A percentile compares a stretch with the other conserved stretches of the same genome.
Evolutionary conservation across 2,113 vertebrate species (phyloP).

Genomic region (Ptyas mucosa): DNA sequence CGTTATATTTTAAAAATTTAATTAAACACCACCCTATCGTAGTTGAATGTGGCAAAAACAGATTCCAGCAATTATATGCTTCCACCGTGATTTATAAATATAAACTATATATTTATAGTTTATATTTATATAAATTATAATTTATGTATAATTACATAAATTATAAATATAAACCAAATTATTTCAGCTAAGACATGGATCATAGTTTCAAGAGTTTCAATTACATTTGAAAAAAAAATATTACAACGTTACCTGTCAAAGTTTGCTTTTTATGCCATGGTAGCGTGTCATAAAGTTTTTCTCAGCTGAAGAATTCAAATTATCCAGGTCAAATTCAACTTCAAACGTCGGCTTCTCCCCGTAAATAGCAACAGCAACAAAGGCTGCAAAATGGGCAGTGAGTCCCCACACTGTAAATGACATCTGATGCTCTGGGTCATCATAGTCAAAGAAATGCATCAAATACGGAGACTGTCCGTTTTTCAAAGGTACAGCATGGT

Average conservation of each 20-base stretch:
- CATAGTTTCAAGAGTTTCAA: not conserved
- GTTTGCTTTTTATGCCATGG: constrained; percentile 65
- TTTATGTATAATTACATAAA: no score
- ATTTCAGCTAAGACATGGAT: not conserved
- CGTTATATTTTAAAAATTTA: not conserved
- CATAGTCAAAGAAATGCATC: constrained; percentile 75
- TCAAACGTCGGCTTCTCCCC: constrained; percentile 75
- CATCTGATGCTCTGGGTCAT: constrained; percentile 61
- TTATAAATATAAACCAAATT: not conserved
- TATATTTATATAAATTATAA: no score
- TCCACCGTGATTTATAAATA: not conserved
- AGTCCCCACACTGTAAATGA: constrained; percentile 82
- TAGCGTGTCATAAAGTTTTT: constrained; percentile 32
- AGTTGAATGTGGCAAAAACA: not conserved
- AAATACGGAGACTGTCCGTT: accelerated
- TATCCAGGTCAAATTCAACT: constrained; percentile 69
- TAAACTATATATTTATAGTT: no score
- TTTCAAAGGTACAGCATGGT: constrained; percentile 40
- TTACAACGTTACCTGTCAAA: constrained; percentile 63
- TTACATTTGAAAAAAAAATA: not conserved
- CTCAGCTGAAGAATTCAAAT: constrained; percentile 63
- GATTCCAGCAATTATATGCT: not conserved
- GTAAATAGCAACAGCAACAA: constrained; percentile 75
- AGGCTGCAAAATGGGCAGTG: constrained; percentile 76
- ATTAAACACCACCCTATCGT: not conserved